Conservation (phyloP, 1,140 invertebrate genomes). For the Sinella curviseta region DNA sequence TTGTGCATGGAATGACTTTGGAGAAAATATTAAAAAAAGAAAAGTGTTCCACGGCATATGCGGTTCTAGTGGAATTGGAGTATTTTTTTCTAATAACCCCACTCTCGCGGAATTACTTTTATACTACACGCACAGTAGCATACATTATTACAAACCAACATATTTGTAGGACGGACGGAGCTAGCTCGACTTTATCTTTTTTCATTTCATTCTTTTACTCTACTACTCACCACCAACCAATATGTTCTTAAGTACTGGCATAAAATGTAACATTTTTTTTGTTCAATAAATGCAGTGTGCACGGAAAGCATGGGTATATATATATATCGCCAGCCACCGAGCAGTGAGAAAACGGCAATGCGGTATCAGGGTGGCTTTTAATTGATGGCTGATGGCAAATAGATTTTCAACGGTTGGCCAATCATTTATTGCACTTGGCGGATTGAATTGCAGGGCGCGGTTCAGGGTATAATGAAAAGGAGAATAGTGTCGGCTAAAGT, state of each 20-base stretch:
- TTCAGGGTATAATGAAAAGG: background rate
- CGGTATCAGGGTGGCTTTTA: background rate
- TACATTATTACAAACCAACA: too few relatives aligned
- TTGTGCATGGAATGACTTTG: background rate
- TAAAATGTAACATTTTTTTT: background rate
- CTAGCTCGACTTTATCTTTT: background rate
- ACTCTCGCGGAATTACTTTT: background rate
- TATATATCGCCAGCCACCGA: too few relatives aligned
- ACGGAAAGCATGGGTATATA: too few relatives aligned
- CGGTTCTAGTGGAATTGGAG: background rate
- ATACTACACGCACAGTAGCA: too few relatives aligned
- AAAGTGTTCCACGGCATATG: background rate
- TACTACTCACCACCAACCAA: background rate
- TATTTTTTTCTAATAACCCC: background rate
- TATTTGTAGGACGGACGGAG: too few relatives aligned
- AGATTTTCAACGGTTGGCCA: slow-evolving; percentile 2
- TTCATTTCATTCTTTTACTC: background rate
- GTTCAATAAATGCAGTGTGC: background rate
- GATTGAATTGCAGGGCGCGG: background rate
- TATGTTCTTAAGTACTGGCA: background rate
- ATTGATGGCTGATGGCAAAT: slow-evolving; percentile 21
- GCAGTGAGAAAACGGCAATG: slow-evolving; percentile 6
- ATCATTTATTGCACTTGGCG: background rate
- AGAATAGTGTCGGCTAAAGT: background rate
- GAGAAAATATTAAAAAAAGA: background rate